Evolutionary conservation across 2,888 invertebrate genomes (phyloP), one percentile per base, ranked within the genome.

Genomic region (Tenthredo amoena): DNA sequence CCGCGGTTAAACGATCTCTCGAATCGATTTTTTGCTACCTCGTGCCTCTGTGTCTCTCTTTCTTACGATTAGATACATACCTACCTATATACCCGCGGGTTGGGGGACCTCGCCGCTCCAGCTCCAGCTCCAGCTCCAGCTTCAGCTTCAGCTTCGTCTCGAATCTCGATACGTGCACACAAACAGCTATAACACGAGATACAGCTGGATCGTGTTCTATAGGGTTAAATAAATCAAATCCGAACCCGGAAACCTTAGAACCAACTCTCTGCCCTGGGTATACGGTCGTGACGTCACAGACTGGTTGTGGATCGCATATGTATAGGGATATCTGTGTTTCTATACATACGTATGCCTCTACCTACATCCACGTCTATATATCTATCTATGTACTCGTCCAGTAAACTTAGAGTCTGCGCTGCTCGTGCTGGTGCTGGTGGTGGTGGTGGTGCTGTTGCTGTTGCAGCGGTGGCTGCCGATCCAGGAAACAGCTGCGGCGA

Each of bases 191-290:
- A 34, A 50, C 7, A 12, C 47, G 47, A 65, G 68, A 83, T 83
- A 34, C 47, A 55, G 47, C 43, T 34, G 31, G 50, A 62, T 83
- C 83, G 83, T 83, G 47, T 83, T 83, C 83, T 47, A 21, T 81
- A 37, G 83, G 83, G 68, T 83, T 83, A 83, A 83, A 83, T 83
- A 83, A 83, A 83, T 83, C 83, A 83, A 83, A 88, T 87, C 88
- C 89, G 88, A 91, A 91, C 90, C 91, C 91, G 91, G 91, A 91
- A 91, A 91, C 91, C 89, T 88, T 83, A 83, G 83, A 83, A 71
- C 76, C 26, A 15, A 55, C 83, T 86, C 85, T 86, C 87, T 85
- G 88, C 88, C 86, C 85, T 86, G 86, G 87, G 86, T 86, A 87
- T 86, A 87, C 88, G 87, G 86, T 55, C 88, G 88, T 88, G 89